These are phyloP conservation scores for Tetragnatha montana DNA, from an alignment of 2,888 invertebrate genomes.

Conservation along the genomic window DNA sequence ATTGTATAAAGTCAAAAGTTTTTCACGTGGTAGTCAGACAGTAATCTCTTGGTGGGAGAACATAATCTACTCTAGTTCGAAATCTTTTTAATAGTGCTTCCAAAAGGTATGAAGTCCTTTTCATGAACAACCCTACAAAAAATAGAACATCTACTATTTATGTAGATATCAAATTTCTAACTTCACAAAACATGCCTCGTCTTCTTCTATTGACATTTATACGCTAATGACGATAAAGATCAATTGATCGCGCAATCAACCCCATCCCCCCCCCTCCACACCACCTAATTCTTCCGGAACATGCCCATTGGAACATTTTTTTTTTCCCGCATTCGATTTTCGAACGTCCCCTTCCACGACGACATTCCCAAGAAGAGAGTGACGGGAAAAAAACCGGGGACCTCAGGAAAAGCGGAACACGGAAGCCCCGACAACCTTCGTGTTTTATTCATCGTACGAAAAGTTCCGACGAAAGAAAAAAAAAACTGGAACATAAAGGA, in stretches of 20 bases:
- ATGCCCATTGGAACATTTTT: conserved; percentile 4
- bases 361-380: conserved; percentile 21
- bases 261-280: not conserved
- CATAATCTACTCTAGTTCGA: too few species aligned
- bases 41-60: too few species aligned
- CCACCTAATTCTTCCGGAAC: conserved; percentile 40
- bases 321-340: conserved; percentile 37
- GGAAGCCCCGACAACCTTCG: conserved; percentile 51
- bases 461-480: conserved; percentile 10
- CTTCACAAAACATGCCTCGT: too few species aligned
- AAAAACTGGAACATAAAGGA: not conserved
- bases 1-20: too few species aligned
- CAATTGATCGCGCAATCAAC: conserved; percentile 42
- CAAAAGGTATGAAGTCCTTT: too few species aligned
- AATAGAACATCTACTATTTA: too few species aligned
- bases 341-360: conserved; percentile 36
- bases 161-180: too few species aligned
- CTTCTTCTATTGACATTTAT: too few species aligned
- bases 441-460: conserved; percentile 53
- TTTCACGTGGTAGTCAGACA: too few species aligned
- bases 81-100: too few species aligned
- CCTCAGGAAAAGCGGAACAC: conserved; percentile 13
- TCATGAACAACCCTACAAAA: too few species aligned
- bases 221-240: too few species aligned
- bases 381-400: conserved; percentile 24